These are phyloP conservation scores for Delia radicum DNA, from an alignment of 1,140 invertebrate species.

Conservation along the genomic window DNA sequence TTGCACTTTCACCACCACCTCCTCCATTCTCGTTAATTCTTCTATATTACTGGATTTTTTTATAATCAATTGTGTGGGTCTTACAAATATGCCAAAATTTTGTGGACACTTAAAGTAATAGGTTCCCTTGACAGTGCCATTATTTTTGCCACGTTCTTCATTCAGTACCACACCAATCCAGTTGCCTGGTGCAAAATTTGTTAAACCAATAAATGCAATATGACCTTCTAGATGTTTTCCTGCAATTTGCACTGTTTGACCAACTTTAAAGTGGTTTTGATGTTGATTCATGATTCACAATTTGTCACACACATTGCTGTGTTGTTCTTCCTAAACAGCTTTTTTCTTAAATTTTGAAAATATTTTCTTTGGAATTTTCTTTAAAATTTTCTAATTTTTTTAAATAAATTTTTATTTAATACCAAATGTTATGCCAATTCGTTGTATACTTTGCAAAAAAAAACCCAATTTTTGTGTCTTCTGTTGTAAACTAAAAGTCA, in stretches of 20 bases:
- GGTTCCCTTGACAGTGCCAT: slow-evolving; percentile 83
- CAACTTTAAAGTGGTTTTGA: slow-evolving; percentile 43
- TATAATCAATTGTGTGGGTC: slow-evolving; percentile 71
- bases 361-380: too few relatives aligned
- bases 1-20: slow-evolving; percentile 24
- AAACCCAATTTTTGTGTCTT: too few relatives aligned
- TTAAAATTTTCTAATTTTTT: not conserved
- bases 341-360: not conserved
- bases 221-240: slow-evolving; percentile 77
- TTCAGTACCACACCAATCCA: slow-evolving; percentile 90
- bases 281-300: slow-evolving; percentile 3
- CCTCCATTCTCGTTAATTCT: not conserved
- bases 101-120: slow-evolving; percentile 82
- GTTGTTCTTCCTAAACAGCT: not conserved
- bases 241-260: slow-evolving; percentile 74
- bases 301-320: not conserved
- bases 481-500: too few relatives aligned
- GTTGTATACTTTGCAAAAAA: too few relatives aligned
- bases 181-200: slow-evolving; percentile 80
- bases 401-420: not conserved
- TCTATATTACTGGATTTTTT: slow-evolving; percentile 33
- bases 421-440: too few relatives aligned
- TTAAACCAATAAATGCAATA: slow-evolving; percentile 80
- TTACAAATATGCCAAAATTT: slow-evolving; percentile 83
- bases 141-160: slow-evolving; percentile 88